phyloP scores from a whole-genome alignment of 1,140 invertebrate genomes.

The Lepidotrigona ventralis region DNA sequence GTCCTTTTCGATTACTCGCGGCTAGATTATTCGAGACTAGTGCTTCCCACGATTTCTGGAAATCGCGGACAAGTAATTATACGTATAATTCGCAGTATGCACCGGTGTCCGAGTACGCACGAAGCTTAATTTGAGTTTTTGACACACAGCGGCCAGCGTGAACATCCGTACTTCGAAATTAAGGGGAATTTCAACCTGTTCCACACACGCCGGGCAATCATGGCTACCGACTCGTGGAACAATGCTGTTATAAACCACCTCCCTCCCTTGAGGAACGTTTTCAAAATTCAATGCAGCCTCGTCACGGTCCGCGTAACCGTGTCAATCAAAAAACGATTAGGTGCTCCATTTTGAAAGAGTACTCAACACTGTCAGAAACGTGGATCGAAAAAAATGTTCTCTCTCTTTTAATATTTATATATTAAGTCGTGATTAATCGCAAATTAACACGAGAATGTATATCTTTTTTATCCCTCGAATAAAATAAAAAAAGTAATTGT shows the following conservation, averaged over 20 bases:
- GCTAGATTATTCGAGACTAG: too few relatives aligned
- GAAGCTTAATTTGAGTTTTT: conserved; percentile 9
- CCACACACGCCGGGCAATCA: neutral
- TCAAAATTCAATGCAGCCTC: conserved; percentile 9
- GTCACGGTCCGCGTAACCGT: neutral
- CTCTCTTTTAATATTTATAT: too few relatives aligned
- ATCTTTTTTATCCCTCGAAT: neutral
- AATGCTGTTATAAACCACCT: neutral
- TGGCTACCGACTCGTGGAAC: neutral
- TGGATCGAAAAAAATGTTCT: neutral
- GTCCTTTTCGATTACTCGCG: neutral
- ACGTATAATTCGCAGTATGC: too few relatives aligned
- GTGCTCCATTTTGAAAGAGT: neutral
- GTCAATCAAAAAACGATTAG: neutral
- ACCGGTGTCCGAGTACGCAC: too few relatives aligned
- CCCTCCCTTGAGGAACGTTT: neutral
- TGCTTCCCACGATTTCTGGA: too few relatives aligned
- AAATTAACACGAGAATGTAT: neutral
- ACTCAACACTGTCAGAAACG: neutral
- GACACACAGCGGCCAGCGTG: neutral
- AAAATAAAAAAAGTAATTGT: neutral
- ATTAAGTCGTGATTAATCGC: neutral
- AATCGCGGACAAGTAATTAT: too few relatives aligned
- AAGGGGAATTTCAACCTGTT: conserved; percentile 4
- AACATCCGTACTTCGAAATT: neutral